Percentiles rank a stretch among this genome's conserved stretches.
phyloP scores from a whole-genome alignment of 2,797 vertebrate genomes.

The Gymnodraco acuticeps region DNA sequence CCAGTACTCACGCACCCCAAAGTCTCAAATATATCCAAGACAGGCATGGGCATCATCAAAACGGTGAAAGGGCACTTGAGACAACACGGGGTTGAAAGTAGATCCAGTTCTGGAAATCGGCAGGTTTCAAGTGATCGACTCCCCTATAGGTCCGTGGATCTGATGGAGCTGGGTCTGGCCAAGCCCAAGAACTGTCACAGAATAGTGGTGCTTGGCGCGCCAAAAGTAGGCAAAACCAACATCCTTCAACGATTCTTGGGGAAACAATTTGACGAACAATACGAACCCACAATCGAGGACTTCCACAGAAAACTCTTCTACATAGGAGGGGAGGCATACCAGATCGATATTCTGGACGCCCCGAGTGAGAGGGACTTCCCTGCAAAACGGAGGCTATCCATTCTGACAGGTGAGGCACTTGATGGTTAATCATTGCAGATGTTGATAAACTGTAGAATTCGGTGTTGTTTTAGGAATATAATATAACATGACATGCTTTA shows the following conservation, averaged over 20 bases:
- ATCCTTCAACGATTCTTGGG: constrained; percentile 79
- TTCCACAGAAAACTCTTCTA: constrained; percentile 86
- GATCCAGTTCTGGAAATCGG: constrained; percentile 67
- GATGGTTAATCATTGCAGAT: no score
- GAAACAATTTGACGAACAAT: constrained; percentile 77
- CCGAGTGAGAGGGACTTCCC: constrained; percentile 82
- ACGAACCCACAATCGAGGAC: constrained; percentile 83
- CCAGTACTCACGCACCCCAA: constrained; percentile 48
- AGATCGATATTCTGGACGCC: constrained; percentile 84
- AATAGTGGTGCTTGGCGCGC: constrained; percentile 83
- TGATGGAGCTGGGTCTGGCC: constrained; percentile 59
- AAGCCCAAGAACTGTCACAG: constrained; percentile 81
- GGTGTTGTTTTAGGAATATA: background rate
- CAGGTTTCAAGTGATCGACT: constrained; percentile 61
- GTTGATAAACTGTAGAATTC: background rate
- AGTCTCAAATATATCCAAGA: constrained; percentile 62
- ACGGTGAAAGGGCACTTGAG: constrained; percentile 72
- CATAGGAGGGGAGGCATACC: constrained; percentile 81
- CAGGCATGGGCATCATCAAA: constrained; percentile 74
- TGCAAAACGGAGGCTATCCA: constrained; percentile 83
- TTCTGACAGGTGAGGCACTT: constrained; percentile 81
- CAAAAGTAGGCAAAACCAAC: constrained; percentile 83
- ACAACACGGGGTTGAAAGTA: constrained; percentile 40
- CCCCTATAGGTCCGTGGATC: constrained; percentile 61
- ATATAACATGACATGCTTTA: background rate